These are phyloP conservation scores for Aldrovandia affinis DNA, from an alignment of 2,797 vertebrate genomes.

Conservation along the genomic window DNA sequence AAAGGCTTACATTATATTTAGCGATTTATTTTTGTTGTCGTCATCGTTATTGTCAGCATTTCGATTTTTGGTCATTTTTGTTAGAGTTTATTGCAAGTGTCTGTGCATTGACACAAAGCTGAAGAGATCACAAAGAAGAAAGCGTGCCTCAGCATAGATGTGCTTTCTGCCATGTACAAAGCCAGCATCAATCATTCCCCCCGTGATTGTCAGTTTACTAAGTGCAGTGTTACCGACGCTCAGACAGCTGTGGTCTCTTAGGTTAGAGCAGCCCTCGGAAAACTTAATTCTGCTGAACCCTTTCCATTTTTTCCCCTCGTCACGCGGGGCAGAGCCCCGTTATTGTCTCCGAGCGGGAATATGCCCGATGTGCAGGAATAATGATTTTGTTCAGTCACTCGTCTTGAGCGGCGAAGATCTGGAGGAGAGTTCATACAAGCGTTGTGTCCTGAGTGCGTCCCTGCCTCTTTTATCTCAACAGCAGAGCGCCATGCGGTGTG, in stretches of 20 bases:
- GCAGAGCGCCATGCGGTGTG: background rate
- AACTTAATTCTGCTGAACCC: background rate
- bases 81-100: background rate
- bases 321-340: background rate
- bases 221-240: constrained; percentile 13
- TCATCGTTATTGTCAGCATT: background rate
- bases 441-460: background rate
- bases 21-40: background rate
- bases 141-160: background rate
- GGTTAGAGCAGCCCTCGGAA: background rate
- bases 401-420: background rate
- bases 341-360: constrained; percentile 1
- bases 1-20: background rate
- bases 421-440: background rate
- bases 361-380: constrained; percentile 11
- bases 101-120: constrained; percentile 12
- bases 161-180: constrained; percentile 14
- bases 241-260: constrained; percentile 12
- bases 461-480: background rate
- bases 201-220: constrained; percentile 18
- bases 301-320: background rate
- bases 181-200: constrained; percentile 9
- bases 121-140: constrained; percentile 3
- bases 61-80: background rate
- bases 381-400: constrained; percentile 6